phyloP scores from a whole-genome alignment of 2,888 invertebrate species.

The Xestia rhomboidea region DNA sequence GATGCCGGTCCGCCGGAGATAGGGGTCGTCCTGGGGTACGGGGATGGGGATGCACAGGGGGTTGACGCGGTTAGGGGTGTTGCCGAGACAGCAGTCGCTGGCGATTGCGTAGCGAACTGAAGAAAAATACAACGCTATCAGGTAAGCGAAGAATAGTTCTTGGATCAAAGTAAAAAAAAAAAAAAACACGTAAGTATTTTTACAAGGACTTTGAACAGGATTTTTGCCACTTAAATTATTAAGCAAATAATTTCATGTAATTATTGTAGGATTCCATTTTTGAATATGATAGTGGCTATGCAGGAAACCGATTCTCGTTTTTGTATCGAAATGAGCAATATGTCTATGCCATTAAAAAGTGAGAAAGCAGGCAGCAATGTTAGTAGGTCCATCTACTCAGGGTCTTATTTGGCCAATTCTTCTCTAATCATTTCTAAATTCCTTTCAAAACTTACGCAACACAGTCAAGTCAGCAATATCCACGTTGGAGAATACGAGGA shows the following conservation, averaged over 20 bases:
- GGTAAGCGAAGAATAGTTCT: background rate
- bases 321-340: background rate
- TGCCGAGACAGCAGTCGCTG: conserved; percentile 71
- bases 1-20: conserved; percentile 70
- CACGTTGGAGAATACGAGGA: conserved; percentile 64
- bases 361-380: background rate
- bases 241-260: background rate
- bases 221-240: background rate
- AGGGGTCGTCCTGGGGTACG: conserved; percentile 74
- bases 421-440: background rate
- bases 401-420: background rate
- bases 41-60: conserved; percentile 70
- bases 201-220: background rate
- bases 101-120: conserved; percentile 63
- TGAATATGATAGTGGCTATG: background rate
- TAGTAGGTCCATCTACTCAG: background rate
- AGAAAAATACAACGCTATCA: background rate
- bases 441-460: conserved; percentile 58
- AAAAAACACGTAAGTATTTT: background rate
- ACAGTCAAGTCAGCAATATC: conserved; percentile 68
- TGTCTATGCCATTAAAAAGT: background rate
- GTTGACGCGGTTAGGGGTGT: conserved; percentile 67
- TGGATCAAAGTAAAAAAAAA: background rate
- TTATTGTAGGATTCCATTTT: background rate
- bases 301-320: background rate